Base-by-base conservation (phyloP, 1,140 invertebrate genomes). In the Lasioglossum baleicum region DNA sequence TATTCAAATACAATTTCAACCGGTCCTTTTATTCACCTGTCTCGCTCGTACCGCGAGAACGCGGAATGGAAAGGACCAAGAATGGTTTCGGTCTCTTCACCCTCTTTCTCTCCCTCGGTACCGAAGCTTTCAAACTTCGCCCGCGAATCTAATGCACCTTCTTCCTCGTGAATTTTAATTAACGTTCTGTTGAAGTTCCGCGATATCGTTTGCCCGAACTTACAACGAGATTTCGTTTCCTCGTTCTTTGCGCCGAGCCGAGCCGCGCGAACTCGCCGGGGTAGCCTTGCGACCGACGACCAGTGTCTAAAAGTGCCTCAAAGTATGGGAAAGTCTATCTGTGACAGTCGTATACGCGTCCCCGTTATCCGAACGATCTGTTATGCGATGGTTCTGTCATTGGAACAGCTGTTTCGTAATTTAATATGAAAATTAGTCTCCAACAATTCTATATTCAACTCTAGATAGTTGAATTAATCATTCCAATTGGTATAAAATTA, bases 1-100 rank as follows among this genome's bases (percentile, higher is more conserved):
- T 73, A 73, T 78, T 73, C 76, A 72, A 78, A 78, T 73, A 72
- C 76, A 78, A 72, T 78, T 78, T 78, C 60, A 35, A 56, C 42
- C 69, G 5, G 60, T 48, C 69, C 76, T 73, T 78, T 78, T 72
- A 64, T 65, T 44, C 60, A 10, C 17, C 2, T n/a, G 10, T 17
- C 35, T 35, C 64, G 0, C 20, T 17, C 8, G 0, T 15, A 2
- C 65, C 11, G 10, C n/a, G 2, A n/a, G n/a, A n/a, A n/a, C n/a
- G n/a, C n/a, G n/a, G n/a, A n/a, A n/a, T n/a, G n/a, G n/a, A n/a
- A n/a, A n/a, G n/a, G n/a, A n/a, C n/a, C n/a, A n/a, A n/a, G n/a
- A n/a, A n/a, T 31, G 2, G n/a, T 20, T 31, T 17, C 26, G 7
- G 31, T 15, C 61, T 35, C 13, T 35, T 17, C 31, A 15, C n/a